Conservation (phyloP, 2,113 vertebrate genomes). For the Ondatra zibethicus region DNA sequence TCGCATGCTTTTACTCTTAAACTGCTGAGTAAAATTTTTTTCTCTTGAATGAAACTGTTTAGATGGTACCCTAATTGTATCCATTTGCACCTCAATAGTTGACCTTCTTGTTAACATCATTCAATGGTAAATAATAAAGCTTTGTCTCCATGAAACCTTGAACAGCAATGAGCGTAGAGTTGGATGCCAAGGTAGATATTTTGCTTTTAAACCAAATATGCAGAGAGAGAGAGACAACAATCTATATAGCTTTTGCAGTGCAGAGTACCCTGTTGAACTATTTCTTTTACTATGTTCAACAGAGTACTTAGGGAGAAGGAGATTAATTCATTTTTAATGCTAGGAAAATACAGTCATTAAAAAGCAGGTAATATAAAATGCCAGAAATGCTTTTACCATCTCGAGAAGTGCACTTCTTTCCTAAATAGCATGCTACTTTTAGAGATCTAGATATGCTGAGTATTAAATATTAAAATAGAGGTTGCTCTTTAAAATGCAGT, state of each 20-base stretch:
- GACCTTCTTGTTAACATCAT: slow-evolving; percentile 10
- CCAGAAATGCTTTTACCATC: slow-evolving; percentile 91
- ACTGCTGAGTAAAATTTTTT: background rate
- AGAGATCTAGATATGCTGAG: slow-evolving; percentile 86
- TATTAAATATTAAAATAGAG: slow-evolving; percentile 91
- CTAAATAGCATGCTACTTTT: slow-evolving; percentile 89
- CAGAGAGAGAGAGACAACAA: slow-evolving; percentile 69
- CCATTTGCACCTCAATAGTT: background rate
- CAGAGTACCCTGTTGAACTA: slow-evolving; percentile 85
- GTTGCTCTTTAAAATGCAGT: slow-evolving; percentile 88
- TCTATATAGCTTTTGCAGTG: slow-evolving; percentile 73
- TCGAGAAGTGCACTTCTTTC: slow-evolving; percentile 86
- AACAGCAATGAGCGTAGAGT: slow-evolving; percentile 62
- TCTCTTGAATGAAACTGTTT: background rate
- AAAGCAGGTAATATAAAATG: slow-evolving; percentile 89
- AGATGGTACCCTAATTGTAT: background rate
- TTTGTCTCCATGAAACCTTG: slow-evolving; percentile 29
- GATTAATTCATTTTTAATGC: slow-evolving; percentile 93
- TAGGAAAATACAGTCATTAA: slow-evolving; percentile 91
- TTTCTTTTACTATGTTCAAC: slow-evolving; percentile 83
- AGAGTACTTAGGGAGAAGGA: slow-evolving; percentile 87
- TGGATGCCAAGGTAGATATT: slow-evolving; percentile 66
- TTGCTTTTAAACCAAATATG: slow-evolving; percentile 77
- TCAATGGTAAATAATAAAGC: slow-evolving; percentile 6
- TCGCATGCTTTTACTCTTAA: background rate